Base-by-base conservation (phyloP, 1,140 invertebrate species). In the Hormaphis cornu region DNA sequence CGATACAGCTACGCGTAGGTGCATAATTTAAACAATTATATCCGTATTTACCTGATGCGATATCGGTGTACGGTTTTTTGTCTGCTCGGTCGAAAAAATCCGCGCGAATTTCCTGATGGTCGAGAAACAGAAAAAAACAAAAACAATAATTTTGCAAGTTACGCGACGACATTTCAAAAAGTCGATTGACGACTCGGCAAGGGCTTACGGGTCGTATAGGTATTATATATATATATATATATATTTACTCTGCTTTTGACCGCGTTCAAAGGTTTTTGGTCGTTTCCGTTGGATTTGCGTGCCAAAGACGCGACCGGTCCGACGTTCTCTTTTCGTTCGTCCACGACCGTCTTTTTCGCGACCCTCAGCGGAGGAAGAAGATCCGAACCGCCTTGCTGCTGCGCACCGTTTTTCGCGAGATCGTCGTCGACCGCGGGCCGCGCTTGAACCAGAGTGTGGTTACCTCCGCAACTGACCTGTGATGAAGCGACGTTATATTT, bases 391-490 rank as follows among this genome's bases (percentile, higher is more conserved):
- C 50, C 50, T 0, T 35, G 20, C n/a, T 50, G 61, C 28, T 46
- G 24, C 14, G 9, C n/a, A 16, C n/a, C 18, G 9, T 20, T 20
- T 22, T 22, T 63, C 1, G 16, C 9, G 10, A 4, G 12, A 4
- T 63, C 40, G 12, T 16, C 18, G 7, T 66, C 44, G 20, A 9
- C 0, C 0, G 42, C n/a, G 4, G 61, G 61, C 18, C 50, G 44
- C 1, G 61, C 61, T 8, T 66, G 44, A 16, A 66, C 22, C n/a
- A 66, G 18, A 14, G 61, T 66, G 16, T 66, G 61, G 24, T 66
- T 50, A n/a, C 40, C 44, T 46, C 61, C 61, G 24, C 61, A 66
- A 50, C 61, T 50, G 6, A 48, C 61, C 61, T 66, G 33, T 5
- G 26, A 37, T 37, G 14, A 6, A 18, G 1, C 7, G 10, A n/a